Conservation (phyloP, 2,113 vertebrate species). For the Mastomys coucha region DNA sequence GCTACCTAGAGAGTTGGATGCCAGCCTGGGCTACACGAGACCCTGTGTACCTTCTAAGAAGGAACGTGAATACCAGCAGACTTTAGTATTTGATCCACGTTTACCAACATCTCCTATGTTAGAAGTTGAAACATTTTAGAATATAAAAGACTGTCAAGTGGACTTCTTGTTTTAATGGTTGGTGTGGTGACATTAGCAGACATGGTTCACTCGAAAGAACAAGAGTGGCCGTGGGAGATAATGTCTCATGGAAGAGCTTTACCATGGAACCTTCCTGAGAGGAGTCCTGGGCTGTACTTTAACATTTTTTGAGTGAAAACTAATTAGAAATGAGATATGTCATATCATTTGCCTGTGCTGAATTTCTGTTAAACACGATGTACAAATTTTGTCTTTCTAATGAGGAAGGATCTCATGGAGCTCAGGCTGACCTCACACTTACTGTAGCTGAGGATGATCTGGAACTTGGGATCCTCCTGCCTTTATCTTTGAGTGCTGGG, state of each 20-base stretch:
- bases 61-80: neutral
- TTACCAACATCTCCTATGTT: neutral
- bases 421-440: neutral
- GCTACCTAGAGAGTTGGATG: neutral
- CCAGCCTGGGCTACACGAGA: neutral
- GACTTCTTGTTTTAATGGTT: neutral
- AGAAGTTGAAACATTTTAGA: slow-evolving; percentile 8
- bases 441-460: neutral
- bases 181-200: neutral
- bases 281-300: neutral
- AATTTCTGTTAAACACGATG: neutral
- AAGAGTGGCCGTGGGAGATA: neutral
- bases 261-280: neutral
- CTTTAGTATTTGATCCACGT: neutral
- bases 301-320: neutral
- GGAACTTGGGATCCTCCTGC: neutral
- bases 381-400: neutral
- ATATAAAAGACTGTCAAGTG: neutral
- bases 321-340: neutral
- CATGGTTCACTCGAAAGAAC: neutral
- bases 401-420: neutral
- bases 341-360: neutral
- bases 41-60: neutral
- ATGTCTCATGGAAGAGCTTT: neutral
- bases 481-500: neutral